Evolutionary conservation across 2,113 vertebrate species (phyloP).

Genomic region (Corythornis cristatus): DNA sequence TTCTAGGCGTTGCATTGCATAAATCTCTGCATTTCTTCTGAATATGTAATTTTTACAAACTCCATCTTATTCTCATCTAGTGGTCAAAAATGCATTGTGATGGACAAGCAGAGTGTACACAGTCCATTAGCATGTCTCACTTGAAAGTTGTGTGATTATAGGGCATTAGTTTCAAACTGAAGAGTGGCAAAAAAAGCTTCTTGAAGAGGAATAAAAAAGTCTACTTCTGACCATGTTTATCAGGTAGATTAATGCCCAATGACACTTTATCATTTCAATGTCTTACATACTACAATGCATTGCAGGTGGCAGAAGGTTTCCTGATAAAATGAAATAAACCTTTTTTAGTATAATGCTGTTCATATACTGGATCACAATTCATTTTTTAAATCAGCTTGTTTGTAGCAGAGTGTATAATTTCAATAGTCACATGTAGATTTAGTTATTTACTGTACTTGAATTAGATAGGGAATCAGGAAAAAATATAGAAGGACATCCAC

Average conservation of each 20-base stretch:
- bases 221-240: background rate
- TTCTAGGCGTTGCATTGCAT: no score
- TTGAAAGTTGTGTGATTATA: no score
- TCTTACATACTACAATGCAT: background rate
- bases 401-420: background rate
- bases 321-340: background rate
- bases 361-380: background rate
- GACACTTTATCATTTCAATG: background rate
- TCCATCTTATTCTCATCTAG: no score
- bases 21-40: no score
- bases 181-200: no score
- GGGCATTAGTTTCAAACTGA: no score
- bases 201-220: no score
- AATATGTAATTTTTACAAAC: no score
- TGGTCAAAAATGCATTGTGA: no score
- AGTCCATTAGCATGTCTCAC: no score
- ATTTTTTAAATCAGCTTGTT: background rate
- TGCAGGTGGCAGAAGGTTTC: background rate
- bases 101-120: no score
- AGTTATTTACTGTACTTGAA: background rate
- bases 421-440: background rate
- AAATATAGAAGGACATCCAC: background rate
- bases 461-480: background rate
- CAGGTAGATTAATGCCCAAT: background rate
- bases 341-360: background rate